phyloP scores from a whole-genome alignment of 2,113 vertebrate species.

The Caloenas nicobarica region DNA sequence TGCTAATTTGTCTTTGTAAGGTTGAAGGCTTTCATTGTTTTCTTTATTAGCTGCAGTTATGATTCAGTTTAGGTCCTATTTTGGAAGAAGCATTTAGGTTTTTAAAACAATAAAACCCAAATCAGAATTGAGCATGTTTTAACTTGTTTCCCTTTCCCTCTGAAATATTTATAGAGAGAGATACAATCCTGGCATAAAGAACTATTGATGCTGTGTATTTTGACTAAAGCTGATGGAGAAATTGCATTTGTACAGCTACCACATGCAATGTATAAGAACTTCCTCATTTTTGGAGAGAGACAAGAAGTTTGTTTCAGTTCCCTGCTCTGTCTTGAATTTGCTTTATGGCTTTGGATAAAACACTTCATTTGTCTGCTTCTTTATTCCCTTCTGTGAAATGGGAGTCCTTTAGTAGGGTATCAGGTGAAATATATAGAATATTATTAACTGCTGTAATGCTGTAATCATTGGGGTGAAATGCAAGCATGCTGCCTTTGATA shows the following conservation, averaged over 20 bases:
- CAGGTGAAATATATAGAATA: not conserved
- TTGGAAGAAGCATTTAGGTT: conserved; percentile 2
- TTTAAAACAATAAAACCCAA: conserved; percentile 8
- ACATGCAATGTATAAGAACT: not conserved
- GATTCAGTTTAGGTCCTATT: not conserved
- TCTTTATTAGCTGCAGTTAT: conserved; percentile 14
- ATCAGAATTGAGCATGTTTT: not conserved
- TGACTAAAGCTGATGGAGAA: not conserved
- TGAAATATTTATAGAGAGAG: not conserved
- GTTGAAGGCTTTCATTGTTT: not conserved
- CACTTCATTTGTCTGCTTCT: not conserved
- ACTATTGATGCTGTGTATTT: not conserved
- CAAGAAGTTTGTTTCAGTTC: not conserved
- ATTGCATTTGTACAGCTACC: not conserved
- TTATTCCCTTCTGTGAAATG: not conserved
- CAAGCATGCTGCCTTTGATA: not conserved
- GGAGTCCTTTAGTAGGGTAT: not conserved
- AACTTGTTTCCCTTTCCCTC: not conserved
- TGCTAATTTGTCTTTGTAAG: conserved; percentile 34
- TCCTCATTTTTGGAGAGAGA: not conserved
- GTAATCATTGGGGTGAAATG: not conserved
- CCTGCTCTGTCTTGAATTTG: not conserved
- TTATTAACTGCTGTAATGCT: not conserved
- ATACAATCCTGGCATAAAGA: not conserved
- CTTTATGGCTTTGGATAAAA: not conserved